phyloP scores from a whole-genome alignment of 2,888 invertebrate genomes.

The Thyatira batis region DNA sequence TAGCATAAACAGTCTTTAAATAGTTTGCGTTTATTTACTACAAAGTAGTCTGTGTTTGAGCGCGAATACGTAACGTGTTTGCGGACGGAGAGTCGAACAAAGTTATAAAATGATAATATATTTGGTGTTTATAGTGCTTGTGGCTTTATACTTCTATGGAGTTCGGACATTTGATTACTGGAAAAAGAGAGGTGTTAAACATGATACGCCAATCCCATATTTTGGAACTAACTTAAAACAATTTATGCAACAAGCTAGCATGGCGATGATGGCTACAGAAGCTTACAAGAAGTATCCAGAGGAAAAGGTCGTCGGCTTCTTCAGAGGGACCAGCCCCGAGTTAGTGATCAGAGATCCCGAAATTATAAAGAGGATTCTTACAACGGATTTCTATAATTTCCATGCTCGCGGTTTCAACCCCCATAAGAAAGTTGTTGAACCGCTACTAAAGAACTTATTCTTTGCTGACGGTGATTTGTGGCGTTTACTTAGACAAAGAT shows the following conservation, averaged over 20 bases:
- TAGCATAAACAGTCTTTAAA: not conserved
- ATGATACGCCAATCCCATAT: conserved; percentile 59
- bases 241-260: conserved; percentile 55
- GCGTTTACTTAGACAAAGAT: conserved; percentile 64
- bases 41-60: not conserved
- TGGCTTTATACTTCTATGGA: conserved; percentile 54
- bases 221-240: conserved; percentile 60
- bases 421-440: conserved; percentile 61
- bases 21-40: not conserved
- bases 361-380: conserved; percentile 60
- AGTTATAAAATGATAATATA: conserved; percentile 39
- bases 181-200: conserved; percentile 61
- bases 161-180: conserved; percentile 60
- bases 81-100: conserved; percentile 7
- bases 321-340: conserved; percentile 54
- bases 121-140: conserved; percentile 33
- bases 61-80: conserved; percentile 6
- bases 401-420: conserved; percentile 60
- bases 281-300: conserved; percentile 60
- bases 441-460: conserved; percentile 65
- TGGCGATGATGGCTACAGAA: conserved; percentile 62
- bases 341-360: conserved; percentile 67
- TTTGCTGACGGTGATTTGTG: conserved; percentile 70
- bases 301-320: conserved; percentile 69
- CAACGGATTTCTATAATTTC: conserved; percentile 63